A percentile compares a stretch with the other conserved stretches of the same genome.
Evolutionary conservation across 2,113 vertebrate species (phyloP).

Genomic region (Peromyscus leucopus): DNA sequence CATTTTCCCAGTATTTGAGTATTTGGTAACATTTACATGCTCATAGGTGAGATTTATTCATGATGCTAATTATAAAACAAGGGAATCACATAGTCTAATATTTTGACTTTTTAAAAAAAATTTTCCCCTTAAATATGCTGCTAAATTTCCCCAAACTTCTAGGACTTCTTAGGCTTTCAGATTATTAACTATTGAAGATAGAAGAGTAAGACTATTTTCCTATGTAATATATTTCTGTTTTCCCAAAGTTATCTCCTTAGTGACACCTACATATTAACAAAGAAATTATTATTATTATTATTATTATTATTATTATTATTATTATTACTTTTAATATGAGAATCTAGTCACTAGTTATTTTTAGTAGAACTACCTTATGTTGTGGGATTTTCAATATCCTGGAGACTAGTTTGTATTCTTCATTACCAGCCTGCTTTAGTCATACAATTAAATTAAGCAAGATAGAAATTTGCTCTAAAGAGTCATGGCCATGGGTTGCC

Average conservation of each 20-base stretch:
- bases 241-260: not conserved
- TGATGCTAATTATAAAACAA: not conserved
- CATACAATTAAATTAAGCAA: conserved; percentile 12
- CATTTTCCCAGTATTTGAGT: not conserved
- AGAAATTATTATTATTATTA: not conserved
- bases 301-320: not conserved
- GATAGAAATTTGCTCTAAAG: not conserved
- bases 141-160: not conserved
- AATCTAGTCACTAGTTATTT: not conserved
- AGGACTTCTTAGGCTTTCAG: conserved; percentile 12
- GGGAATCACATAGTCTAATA: not conserved
- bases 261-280: conserved; percentile 43
- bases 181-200: conserved; percentile 12
- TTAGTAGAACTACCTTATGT: conserved; percentile 12
- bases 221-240: not conserved
- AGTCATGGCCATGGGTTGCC: not conserved
- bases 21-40: not conserved
- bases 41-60: not conserved
- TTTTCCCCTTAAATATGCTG: not conserved
- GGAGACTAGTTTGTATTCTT: not conserved
- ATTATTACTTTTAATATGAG: not conserved
- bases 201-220: not conserved
- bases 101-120: not conserved
- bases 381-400: not conserved
- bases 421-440: not conserved